Conservation (phyloP, 2,113 vertebrate species). For the Cinclus mexicanus region DNA sequence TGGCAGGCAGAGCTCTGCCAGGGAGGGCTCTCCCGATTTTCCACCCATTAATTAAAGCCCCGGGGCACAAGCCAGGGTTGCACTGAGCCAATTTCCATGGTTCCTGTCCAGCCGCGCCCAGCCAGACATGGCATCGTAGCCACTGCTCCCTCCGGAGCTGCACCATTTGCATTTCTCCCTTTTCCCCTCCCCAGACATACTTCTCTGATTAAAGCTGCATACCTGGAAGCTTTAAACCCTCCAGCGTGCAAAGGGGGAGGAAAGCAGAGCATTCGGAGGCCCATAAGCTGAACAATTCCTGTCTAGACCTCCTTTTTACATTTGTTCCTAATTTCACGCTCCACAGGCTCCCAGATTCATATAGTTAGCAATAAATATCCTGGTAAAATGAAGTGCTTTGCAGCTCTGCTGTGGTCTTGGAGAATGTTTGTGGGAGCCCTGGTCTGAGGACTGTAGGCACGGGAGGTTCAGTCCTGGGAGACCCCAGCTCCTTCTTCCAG, state of each 20-base stretch:
- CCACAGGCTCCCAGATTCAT: conserved; percentile 69
- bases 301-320: conserved; percentile 78
- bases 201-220: conserved; percentile 53
- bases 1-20: background rate
- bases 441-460: background rate
- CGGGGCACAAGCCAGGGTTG: background rate
- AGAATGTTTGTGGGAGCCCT: conserved; percentile 11
- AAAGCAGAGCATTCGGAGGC: conserved; percentile 23
- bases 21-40: background rate
- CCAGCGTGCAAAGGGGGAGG: background rate
- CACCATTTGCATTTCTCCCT: background rate
- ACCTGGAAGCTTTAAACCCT: conserved; percentile 68
- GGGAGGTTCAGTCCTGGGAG: background rate
- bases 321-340: conserved; percentile 81
- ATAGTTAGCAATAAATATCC: conserved; percentile 62
- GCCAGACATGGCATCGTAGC: background rate
- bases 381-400: conserved; percentile 43
- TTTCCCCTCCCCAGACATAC: background rate
- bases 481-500: background rate
- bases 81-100: background rate
- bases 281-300: conserved; percentile 72
- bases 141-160: background rate
- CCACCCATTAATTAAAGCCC: background rate
- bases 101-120: background rate
- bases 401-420: conserved; percentile 22